Evolutionary conservation across 2,888 invertebrate genomes (phyloP).

Genomic region (Ophonus ardosiacus): DNA sequence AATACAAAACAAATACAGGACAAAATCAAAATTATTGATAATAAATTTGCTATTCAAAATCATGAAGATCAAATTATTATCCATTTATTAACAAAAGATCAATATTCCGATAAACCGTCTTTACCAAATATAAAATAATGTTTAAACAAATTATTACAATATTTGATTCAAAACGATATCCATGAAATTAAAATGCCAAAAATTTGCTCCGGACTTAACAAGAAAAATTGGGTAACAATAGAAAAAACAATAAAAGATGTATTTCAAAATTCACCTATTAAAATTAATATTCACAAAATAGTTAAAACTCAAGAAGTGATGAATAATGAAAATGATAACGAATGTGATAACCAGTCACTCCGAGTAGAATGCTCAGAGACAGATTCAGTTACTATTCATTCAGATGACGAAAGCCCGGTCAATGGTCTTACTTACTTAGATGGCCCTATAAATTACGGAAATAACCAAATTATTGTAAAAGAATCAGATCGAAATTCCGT

Average conservation of each 20-base stretch:
- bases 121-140: neutral
- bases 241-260: neutral
- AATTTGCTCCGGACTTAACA: neutral
- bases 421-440: neutral
- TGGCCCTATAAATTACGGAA: neutral
- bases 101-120: neutral
- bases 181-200: neutral
- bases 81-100: neutral
- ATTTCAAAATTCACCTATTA: neutral
- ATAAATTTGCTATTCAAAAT: neutral
- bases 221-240: neutral
- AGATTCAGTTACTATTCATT: too few relatives aligned
- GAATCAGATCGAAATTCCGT: neutral
- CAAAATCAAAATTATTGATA: neutral
- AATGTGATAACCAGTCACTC: neutral
- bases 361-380: neutral
- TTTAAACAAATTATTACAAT: neutral
- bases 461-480: slow-evolving; percentile 6
- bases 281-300: neutral
- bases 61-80: neutral
- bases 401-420: neutral
- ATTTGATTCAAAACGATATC: neutral
- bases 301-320: neutral
- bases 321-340: slow-evolving; percentile 8
- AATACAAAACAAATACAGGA: neutral